Evolutionary conservation across 2,797 vertebrate species (phyloP).

Genomic region (Tarsius wallacei): DNA sequence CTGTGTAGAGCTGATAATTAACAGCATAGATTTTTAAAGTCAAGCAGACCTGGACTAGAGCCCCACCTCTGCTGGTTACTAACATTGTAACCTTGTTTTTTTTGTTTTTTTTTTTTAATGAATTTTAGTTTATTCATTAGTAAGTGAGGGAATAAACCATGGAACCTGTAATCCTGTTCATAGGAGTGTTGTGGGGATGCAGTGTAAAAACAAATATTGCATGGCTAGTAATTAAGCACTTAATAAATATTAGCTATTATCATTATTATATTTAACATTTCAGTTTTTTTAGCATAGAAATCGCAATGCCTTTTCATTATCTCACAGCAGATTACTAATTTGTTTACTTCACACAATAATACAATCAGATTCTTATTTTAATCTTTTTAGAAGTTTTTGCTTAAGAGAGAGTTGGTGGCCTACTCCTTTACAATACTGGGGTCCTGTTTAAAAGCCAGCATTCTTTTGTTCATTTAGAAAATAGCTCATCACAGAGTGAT

Average conservation of each 20-base stretch:
- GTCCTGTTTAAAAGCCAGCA: conserved; percentile 16
- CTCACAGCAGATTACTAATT: neutral
- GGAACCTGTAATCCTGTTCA: neutral
- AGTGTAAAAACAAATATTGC: neutral
- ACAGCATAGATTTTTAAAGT: neutral
- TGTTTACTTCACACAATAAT: neutral
- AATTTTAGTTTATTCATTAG: conserved; percentile 42
- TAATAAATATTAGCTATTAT: neutral
- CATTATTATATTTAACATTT: neutral
- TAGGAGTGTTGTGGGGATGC: neutral
- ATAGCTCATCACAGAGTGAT: conserved; percentile 51
- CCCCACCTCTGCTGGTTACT: neutral
- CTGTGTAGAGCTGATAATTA: neutral
- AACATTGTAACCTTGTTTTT: neutral
- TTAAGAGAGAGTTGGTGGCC: neutral
- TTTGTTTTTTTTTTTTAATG: neutral
- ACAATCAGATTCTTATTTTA: conserved; percentile 2
- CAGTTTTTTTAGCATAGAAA: neutral
- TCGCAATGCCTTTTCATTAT: neutral
- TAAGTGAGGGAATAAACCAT: neutral
- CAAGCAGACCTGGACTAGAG: neutral
- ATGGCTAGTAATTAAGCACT: neutral
- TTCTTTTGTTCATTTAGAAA: conserved; percentile 77
- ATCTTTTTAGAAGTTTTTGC: neutral
- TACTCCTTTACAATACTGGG: neutral